Evolutionary conservation across 2,888 invertebrate genomes (phyloP).

Genomic region (Drosophila paracracens): DNA sequence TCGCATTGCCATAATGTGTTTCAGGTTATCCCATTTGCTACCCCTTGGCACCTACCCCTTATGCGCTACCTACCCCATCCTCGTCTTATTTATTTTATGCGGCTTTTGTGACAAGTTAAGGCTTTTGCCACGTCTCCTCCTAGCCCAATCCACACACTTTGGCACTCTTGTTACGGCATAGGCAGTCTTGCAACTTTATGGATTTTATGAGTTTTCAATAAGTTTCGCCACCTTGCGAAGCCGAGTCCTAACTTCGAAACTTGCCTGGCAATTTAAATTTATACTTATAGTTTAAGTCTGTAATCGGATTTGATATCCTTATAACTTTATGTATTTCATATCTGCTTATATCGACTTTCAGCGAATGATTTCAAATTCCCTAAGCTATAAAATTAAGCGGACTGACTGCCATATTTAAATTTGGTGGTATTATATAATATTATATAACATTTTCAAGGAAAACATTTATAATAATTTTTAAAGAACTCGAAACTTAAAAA

Average conservation of each 20-base stretch:
- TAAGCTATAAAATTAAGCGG: not conserved
- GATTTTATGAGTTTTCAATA: constrained; percentile 73
- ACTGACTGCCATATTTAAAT: not conserved
- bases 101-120: constrained; percentile 59
- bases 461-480: not conserved
- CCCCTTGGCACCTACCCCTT: not conserved
- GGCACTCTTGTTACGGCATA: constrained; percentile 1
- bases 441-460: not conserved
- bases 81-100: constrained; percentile 56
- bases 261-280: constrained; percentile 11
- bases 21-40: constrained; percentile 52
- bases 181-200: constrained; percentile 58
- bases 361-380: not conserved
- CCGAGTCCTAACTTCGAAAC: constrained; percentile 1
- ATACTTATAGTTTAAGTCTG: constrained; percentile 17
- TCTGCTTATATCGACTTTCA: not conserved
- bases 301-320: constrained; percentile 17
- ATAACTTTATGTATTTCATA: not conserved
- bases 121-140: constrained; percentile 39
- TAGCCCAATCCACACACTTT: not conserved
- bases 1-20: constrained; percentile 62
- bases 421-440: not conserved
- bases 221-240: constrained; percentile 46
- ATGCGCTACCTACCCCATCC: not conserved
- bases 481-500: not conserved